Evolutionary conservation across 2,797 vertebrate species (phyloP).

Genomic region (Semotilus atromaculatus): DNA sequence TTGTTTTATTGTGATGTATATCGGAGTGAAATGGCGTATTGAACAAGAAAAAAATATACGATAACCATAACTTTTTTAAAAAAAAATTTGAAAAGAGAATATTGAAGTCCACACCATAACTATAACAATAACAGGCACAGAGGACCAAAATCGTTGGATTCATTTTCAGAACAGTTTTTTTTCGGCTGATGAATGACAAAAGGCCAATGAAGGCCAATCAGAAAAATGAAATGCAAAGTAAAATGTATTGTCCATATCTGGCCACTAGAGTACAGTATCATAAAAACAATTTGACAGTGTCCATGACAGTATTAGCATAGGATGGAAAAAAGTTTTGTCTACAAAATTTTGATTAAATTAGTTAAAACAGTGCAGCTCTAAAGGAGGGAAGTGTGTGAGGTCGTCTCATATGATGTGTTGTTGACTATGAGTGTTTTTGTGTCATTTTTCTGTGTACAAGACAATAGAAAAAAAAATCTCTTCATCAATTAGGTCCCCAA

Average conservation of each 20-base stretch:
- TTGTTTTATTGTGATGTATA: too few species aligned
- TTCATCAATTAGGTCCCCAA: not conserved
- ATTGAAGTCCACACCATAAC: too few species aligned
- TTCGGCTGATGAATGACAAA: too few species aligned
- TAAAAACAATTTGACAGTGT: not conserved
- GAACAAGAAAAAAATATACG: too few species aligned
- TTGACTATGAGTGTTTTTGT: not conserved
- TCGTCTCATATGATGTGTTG: not conserved
- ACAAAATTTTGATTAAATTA: not conserved
- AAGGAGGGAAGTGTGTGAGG: not conserved
- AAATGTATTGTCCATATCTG: not conserved
- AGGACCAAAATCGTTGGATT: too few species aligned
- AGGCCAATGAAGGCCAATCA: too few species aligned
- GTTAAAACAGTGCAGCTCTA: not conserved
- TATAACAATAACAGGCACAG: too few species aligned
- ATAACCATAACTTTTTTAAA: too few species aligned
- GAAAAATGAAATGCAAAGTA: not conserved
- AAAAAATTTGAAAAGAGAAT: too few species aligned
- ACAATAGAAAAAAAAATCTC: not conserved
- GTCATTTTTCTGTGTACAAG: not conserved
- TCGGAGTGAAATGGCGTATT: too few species aligned
- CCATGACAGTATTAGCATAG: not conserved
- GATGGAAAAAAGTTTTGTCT: not conserved
- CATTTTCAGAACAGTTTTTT: too few species aligned
- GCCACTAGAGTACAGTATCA: constrained; percentile 9